A percentile compares a stretch with the other conserved stretches of the same genome.
These are phyloP conservation scores for Cynoglossus semilaevis DNA, from an alignment of 2,113 vertebrate genomes.

Conservation along the genomic window DNA sequence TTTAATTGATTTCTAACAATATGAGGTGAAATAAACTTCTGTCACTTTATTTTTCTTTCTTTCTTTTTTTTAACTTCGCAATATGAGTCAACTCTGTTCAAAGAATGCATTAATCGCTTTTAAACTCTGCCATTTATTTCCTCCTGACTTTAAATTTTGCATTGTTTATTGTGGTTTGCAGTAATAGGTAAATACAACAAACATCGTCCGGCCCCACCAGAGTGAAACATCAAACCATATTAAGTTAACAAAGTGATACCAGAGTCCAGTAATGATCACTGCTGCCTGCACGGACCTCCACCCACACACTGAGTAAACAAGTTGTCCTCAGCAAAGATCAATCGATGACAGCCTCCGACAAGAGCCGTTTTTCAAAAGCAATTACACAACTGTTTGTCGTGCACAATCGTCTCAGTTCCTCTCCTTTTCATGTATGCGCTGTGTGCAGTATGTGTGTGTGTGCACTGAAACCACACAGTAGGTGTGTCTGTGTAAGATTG, in stretches of 20 bases:
- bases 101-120: neutral
- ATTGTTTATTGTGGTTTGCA: neutral
- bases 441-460: neutral
- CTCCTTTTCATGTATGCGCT: conserved; percentile 64
- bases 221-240: conserved; percentile 37
- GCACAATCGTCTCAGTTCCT: conserved; percentile 43
- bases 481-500: conserved; percentile 20
- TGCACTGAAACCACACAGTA: conserved; percentile 3
- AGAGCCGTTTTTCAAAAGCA: conserved; percentile 63
- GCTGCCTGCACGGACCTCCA: conserved; percentile 38
- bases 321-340: conserved; percentile 44
- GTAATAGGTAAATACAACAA: neutral
- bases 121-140: neutral
- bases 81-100: conserved; percentile 1
- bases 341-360: conserved; percentile 64
- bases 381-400: conserved; percentile 70
- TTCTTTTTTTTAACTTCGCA: too few relatives aligned
- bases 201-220: conserved; percentile 3
- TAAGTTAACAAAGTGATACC: conserved; percentile 61
- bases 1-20: conserved; percentile 15
- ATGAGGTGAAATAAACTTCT: conserved; percentile 8
- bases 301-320: conserved; percentile 62
- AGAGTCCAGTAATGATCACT: conserved; percentile 51
- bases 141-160: neutral
- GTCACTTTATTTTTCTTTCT: conserved; percentile 1